These are phyloP conservation scores for Hydrophis major DNA, from an alignment of 2,797 vertebrate genomes.

Conservation along the genomic window DNA sequence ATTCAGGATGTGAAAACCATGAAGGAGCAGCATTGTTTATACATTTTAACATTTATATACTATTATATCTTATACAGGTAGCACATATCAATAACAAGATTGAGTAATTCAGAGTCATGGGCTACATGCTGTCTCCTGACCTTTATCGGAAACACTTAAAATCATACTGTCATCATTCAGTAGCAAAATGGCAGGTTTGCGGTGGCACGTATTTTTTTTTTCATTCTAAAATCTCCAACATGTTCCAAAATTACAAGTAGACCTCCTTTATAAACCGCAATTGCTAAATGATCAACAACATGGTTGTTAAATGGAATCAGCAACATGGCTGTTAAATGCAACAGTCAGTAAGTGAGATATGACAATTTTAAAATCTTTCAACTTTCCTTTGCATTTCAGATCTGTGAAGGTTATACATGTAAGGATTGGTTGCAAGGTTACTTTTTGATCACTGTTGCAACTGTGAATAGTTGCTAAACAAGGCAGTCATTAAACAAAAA, in stretches of 20 bases:
- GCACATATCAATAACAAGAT: neutral
- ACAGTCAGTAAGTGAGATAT: neutral
- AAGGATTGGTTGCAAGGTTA: neutral
- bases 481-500: neutral
- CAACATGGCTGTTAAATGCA: neutral
- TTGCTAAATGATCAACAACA: neutral
- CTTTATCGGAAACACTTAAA: neutral
- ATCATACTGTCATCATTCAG: neutral
- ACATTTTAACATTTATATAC: neutral
- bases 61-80: neutral
- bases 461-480: neutral
- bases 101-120: neutral
- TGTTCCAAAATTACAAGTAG: neutral
- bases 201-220: neutral
- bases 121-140: neutral
- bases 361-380: neutral
- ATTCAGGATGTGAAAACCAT: neutral
- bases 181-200: neutral
- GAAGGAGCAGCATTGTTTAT: neutral
- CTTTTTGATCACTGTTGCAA: neutral
- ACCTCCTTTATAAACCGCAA: neutral
- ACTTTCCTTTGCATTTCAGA: neutral
- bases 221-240: neutral
- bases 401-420: neutral
- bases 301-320: neutral